Percentiles rank a stretch among this genome's conserved stretches.
These are phyloP conservation scores for Brachypterus glaber DNA, from an alignment of 2,888 invertebrate species.

Conservation along the genomic window DNA sequence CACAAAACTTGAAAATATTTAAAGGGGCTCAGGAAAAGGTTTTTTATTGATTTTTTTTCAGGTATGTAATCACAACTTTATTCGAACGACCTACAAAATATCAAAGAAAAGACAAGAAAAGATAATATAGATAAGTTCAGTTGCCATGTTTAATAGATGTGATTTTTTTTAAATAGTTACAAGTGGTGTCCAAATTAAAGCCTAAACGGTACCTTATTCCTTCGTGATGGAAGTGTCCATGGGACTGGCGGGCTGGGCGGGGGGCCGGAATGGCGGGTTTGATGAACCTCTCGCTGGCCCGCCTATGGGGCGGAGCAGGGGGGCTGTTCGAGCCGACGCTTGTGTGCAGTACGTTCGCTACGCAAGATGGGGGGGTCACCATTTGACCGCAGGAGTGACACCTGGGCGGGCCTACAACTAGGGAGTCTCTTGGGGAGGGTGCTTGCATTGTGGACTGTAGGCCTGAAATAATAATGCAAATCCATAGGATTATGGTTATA, in stretches of 20 bases:
- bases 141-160: no score
- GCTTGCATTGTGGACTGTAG: conserved; percentile 36
- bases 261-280: conserved; percentile 70
- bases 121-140: no score
- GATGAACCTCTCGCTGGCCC: conserved; percentile 72
- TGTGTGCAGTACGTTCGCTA: conserved; percentile 41
- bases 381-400: conserved; percentile 65
- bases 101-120: no score
- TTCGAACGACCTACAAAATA: no score
- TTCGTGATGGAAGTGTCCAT: conserved; percentile 58
- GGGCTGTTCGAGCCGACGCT: conserved; percentile 36
- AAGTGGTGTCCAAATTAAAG: no score
- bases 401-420: conserved; percentile 46
- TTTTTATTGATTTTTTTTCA: no score
- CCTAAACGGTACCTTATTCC: conserved; percentile 26
- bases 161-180: no score
- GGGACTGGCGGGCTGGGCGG: conserved; percentile 51
- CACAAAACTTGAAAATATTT: no score
- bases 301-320: conserved; percentile 48
- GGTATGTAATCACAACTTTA: no score
- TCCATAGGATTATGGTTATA: conserved; percentile 12
- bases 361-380: conserved; percentile 39
- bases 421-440: conserved; percentile 37
- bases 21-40: no score
- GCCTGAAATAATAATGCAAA: no score